A percentile compares a stretch with the other conserved stretches of the same genome.
These are phyloP conservation scores for Pitta sordida DNA, from an alignment of 2,113 vertebrate genomes.

Conservation along the genomic window DNA sequence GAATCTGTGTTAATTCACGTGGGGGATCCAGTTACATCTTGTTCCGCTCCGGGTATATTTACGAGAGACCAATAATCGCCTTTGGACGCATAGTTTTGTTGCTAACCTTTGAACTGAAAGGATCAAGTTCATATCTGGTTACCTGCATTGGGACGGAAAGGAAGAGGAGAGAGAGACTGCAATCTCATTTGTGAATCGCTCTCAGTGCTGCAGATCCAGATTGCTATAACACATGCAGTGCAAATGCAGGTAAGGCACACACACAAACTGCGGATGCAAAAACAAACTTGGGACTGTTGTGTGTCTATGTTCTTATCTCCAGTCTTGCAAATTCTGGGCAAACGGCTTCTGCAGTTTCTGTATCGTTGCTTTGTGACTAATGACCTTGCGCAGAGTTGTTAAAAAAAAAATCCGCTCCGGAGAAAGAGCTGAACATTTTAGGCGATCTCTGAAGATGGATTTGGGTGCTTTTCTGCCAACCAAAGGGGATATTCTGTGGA, in stretches of 20 bases:
- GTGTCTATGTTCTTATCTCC: neutral
- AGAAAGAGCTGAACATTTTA: conserved; percentile 63
- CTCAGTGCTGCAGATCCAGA: conserved; percentile 90
- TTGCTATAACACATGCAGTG: conserved; percentile 85
- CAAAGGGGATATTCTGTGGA: conserved; percentile 45
- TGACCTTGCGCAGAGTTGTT: conserved; percentile 84
- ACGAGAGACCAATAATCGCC: conserved; percentile 45
- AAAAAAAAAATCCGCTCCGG: conserved; percentile 62
- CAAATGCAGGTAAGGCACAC: conserved; percentile 88
- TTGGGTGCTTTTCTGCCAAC: conserved; percentile 50
- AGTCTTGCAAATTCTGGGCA: conserved; percentile 22
- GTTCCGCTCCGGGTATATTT: conserved; percentile 42
- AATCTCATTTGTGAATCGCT: conserved; percentile 96
- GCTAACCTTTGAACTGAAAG: conserved; percentile 81
- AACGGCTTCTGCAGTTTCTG: conserved; percentile 66
- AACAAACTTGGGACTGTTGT: conserved; percentile 74
- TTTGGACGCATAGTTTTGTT: conserved; percentile 60
- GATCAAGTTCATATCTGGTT: conserved; percentile 85
- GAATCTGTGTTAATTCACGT: conserved; percentile 70
- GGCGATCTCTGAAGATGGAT: conserved; percentile 70
- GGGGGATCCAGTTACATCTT: conserved; percentile 54
- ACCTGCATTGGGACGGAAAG: conserved; percentile 76
- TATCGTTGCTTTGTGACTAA: conserved; percentile 74
- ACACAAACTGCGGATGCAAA: conserved; percentile 77
- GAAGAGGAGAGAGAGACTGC: conserved; percentile 77